Evolutionary conservation across 2,113 vertebrate genomes (phyloP), one percentile per base, ranked within the genome.

Genomic region (Scalopus aquaticus): DNA sequence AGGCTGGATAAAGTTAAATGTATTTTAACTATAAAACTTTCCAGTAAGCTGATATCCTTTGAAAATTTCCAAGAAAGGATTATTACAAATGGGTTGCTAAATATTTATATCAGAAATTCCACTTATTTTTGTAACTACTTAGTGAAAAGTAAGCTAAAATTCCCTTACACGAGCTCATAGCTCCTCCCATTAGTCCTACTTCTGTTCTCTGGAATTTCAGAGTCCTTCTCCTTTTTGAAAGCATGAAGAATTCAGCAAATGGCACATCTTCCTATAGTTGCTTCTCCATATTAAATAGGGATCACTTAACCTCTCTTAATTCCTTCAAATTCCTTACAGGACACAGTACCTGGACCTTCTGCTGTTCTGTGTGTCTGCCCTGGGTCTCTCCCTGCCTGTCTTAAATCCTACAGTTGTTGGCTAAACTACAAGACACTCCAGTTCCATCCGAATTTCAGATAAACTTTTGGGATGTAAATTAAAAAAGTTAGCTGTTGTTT

Each of bases 81-180:
- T 84, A 72, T 72, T 87, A 42, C 37, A 92, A 56, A 64, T 51
- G 24, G 42, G 28, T 72, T n/a, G 84, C 20, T 49, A 35, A 91
- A 73, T 62, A 62, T 76, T 95, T 87, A 78, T 24, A 44, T 42
- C 15, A 37, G 64, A 74, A 62, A 4, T 51, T 56, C 44, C 58
- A 72, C 62, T 95, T 90, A 90, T 54, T 92, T 94, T 62, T 49
- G 35, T 93, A n/a, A 78, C 9, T 79, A 78, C 39, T 30, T 72
- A 89, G 30, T 81, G 56, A 72, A 94, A 86, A 44, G 30, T 30
- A 32, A 32, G 16, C 82, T 46, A 64, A 64, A 69, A 54, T 9
- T 1, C 51, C 86, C 64, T 93, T 51, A n/a, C 4, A 73, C 37
- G 44, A 83, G 51, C 35, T 42, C 51, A 51, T 37, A 94, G 65